phyloP scores from a whole-genome alignment of 2,888 invertebrate genomes.

The Lysandra coridon region DNA sequence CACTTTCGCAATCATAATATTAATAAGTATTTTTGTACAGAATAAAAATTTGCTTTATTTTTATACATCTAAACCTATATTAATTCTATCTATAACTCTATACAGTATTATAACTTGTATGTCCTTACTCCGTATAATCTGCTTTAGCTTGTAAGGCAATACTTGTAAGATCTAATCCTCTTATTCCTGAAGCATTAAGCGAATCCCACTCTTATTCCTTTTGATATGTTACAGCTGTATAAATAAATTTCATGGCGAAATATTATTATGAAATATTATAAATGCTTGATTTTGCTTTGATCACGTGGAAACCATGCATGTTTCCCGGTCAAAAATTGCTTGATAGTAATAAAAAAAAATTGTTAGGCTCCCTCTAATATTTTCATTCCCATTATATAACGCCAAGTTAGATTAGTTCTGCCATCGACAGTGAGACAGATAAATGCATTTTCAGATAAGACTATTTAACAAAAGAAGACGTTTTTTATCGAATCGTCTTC shows the following conservation, averaged over 20 bases:
- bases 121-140: not conserved
- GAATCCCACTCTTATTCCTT: not conserved
- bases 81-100: too few species aligned
- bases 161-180: not conserved
- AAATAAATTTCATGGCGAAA: too few species aligned
- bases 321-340: too few species aligned
- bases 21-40: too few species aligned
- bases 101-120: not conserved
- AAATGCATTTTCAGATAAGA: conserved; percentile 22
- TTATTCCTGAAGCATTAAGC: not conserved
- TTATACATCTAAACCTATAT: too few species aligned
- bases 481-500: conserved; percentile 15
- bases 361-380: not conserved
- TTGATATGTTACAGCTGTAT: not conserved
- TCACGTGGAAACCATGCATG: too few species aligned
- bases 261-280: too few species aligned
- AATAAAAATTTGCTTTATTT: too few species aligned
- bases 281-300: too few species aligned
- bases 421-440: conserved; percentile 25
- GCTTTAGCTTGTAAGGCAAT: conserved; percentile 4
- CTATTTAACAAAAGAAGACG: conserved; percentile 19
- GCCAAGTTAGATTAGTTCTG: conserved; percentile 12
- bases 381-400: not conserved
- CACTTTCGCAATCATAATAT: too few species aligned
- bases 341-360: too few species aligned